Evolutionary conservation across 2,113 vertebrate genomes (phyloP), one percentile per base, ranked within the genome.

Genomic region (Capricornis sumatraensis): DNA sequence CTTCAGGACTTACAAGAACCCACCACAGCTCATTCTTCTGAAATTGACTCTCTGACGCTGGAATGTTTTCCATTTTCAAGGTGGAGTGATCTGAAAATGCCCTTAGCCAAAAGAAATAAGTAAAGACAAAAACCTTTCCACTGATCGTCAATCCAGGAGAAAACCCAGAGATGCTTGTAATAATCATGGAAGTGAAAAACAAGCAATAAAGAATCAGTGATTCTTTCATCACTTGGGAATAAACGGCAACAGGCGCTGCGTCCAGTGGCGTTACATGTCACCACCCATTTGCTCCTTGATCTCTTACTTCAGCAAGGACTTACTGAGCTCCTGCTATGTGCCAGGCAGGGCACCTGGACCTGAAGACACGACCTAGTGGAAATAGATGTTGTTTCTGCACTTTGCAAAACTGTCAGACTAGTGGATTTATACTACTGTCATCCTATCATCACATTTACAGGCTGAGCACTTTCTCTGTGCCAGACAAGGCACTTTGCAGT

Each of bases 11-110:
- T 87, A 96, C 60, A 87, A 96, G 97, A 96, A 89, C 79, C 91
- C 97, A 98, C 92, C 96, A 94, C 0, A 2, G 97, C 97, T 98
- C 98, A 97, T 71, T 98, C 98, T 97, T 98, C 97, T 91, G 98
- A 98, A 97, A 98, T 7, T 43, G 95, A 98, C 98, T 98, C 97
- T 97, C 98, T 81, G 91, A 76, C 47, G 85, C 76, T 93, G 97
- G 97, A 98, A 98, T 89, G 81, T 83, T 98, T 98, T 98, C 94
- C 92, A 94, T 94, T 96, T 96, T 95, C 78, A 97, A 94, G 93
- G 89, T 74, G 93, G 36, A 87, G 91, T 87, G 97, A 98, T 92
- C 50, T 87, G 95, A 64, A 98, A 97, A 97, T 2, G 97, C 85
- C 91, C 92, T 79, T 92, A 96, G 97, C 79, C 95, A 96, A 97